phyloP scores from a whole-genome alignment of 2,888 invertebrate genomes.

The Volucella inflata region DNA sequence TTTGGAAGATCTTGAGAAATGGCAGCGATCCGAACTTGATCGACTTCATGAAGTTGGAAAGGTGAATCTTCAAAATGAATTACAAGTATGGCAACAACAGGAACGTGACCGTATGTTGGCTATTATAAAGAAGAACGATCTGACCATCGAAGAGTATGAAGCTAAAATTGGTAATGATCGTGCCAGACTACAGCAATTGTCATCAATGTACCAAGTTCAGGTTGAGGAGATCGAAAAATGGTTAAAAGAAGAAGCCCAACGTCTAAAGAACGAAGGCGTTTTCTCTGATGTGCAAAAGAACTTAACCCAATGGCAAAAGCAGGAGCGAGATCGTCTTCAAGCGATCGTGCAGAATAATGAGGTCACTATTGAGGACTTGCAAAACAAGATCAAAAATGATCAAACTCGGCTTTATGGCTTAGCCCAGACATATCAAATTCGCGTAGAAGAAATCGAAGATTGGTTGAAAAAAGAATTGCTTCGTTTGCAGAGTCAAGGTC shows the following conservation, averaged over 20 bases:
- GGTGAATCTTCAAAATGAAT: conserved; percentile 76
- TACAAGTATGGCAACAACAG: conserved; percentile 81
- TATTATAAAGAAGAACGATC: conserved; percentile 80
- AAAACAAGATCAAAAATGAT: conserved; percentile 80
- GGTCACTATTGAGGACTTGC: conserved; percentile 81
- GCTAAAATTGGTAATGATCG: conserved; percentile 80
- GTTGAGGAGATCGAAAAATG: conserved; percentile 82
- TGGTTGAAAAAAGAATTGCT: conserved; percentile 81
- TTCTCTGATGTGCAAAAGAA: conserved; percentile 81
- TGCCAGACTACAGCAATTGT: conserved; percentile 79
- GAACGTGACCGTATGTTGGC: conserved; percentile 80
- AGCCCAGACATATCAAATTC: conserved; percentile 81
- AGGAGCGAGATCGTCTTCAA: conserved; percentile 81
- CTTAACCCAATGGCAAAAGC: conserved; percentile 80
- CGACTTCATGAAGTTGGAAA: conserved; percentile 80
- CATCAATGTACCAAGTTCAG: conserved; percentile 80
- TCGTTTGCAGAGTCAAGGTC: conserved; percentile 80
- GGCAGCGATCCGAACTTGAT: conserved; percentile 81
- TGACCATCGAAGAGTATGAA: conserved; percentile 82
- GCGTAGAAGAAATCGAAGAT: conserved; percentile 81
- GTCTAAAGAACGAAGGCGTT: conserved; percentile 81
- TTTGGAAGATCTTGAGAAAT: conserved; percentile 81
- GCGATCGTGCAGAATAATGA: conserved; percentile 80
- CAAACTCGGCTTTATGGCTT: conserved; percentile 80
- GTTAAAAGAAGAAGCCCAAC: conserved; percentile 80